phyloP scores from a whole-genome alignment of 1,140 invertebrate species.

The Ceratina calcarata region DNA sequence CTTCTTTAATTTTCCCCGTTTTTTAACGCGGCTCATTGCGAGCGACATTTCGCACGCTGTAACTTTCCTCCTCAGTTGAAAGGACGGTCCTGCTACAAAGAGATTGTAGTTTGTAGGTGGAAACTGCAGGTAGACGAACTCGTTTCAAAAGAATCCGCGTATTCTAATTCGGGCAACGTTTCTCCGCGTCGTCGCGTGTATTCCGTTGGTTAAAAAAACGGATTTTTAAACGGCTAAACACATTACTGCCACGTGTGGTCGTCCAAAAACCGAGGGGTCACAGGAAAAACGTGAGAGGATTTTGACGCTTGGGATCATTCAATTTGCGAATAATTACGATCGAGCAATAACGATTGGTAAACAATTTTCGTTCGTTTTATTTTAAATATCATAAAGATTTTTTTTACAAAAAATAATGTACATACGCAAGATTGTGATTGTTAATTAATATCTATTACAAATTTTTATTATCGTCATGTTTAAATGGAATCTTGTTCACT shows the following conservation, averaged over 20 bases:
- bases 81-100: neutral
- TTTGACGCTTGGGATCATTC: neutral
- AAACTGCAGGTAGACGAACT: neutral
- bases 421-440: too few relatives aligned
- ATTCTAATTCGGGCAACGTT: neutral
- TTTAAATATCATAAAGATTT: neutral
- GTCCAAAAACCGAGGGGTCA: neutral
- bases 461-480: too few relatives aligned
- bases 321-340: constrained; percentile 15
- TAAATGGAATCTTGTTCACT: too few relatives aligned
- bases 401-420: neutral
- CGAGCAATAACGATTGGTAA: neutral
- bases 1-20: neutral
- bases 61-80: neutral
- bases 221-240: constrained; percentile 5
- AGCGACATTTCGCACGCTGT: neutral
- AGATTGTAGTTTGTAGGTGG: neutral
- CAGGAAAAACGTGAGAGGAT: neutral
- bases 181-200: neutral
- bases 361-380: neutral
- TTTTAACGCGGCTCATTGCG: neutral
- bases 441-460: too few relatives aligned
- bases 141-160: neutral
- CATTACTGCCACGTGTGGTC: neutral
- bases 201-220: neutral